Evolutionary conservation across 2,888 invertebrate species (phyloP).

Genomic region (Apomyelois bistriatella): DNA sequence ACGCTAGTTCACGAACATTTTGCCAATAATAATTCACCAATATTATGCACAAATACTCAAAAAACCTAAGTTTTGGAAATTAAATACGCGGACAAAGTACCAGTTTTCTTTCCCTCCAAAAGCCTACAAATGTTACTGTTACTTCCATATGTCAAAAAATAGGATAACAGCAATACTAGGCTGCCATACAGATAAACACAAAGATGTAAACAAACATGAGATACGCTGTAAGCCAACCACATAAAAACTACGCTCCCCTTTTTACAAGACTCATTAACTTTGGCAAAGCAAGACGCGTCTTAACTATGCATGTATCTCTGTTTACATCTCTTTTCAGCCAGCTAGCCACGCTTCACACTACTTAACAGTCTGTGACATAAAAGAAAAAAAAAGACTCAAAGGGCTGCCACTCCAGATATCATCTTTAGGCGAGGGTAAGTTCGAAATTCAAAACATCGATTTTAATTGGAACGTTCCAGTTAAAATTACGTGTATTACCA

Average conservation of each 20-base stretch:
- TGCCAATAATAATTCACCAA: too few species aligned
- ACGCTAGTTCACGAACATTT: too few species aligned
- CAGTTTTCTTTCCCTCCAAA: too few species aligned
- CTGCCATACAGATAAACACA: background rate
- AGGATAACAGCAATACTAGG: background rate
- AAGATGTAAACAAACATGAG: background rate
- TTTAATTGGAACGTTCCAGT: conserved; percentile 28
- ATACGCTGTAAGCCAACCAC: conserved; percentile 3
- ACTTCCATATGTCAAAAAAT: too few species aligned
- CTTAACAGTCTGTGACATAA: conserved; percentile 49
- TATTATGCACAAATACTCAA: too few species aligned
- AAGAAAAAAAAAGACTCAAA: conserved; percentile 56
- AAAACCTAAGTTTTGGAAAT: too few species aligned
- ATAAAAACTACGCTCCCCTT: conserved; percentile 41
- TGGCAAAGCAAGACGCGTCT: conserved; percentile 60
- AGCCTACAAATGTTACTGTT: too few species aligned
- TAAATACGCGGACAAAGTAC: too few species aligned
- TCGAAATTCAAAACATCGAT: conserved; percentile 39
- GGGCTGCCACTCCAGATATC: conserved; percentile 44
- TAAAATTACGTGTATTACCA: conserved; percentile 55
- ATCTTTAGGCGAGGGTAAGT: conserved; percentile 55
- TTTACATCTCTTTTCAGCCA: conserved; percentile 71
- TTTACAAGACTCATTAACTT: conserved; percentile 67
- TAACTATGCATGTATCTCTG: conserved; percentile 71
- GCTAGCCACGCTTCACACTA: conserved; percentile 56